Conservation (phyloP, 2,888 invertebrate species). For the Nymphalis c-album region DNA sequence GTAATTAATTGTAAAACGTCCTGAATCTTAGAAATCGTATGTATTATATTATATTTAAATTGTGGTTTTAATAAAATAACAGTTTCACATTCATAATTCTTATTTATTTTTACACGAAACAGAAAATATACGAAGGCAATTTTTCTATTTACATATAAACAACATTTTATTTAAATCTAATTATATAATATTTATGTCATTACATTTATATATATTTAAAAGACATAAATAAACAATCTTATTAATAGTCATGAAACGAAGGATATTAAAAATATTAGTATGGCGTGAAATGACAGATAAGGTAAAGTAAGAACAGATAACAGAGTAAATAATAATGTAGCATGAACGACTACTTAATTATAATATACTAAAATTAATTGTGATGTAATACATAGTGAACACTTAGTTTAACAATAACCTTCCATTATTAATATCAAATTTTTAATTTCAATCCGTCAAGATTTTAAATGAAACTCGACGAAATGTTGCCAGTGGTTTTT, state of each 20-base stretch:
- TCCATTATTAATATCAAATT: no score
- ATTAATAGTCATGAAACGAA: no score
- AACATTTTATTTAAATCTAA: background rate
- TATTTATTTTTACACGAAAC: slow-evolving; percentile 26
- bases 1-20: no score
- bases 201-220: slow-evolving; percentile 1
- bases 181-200: background rate
- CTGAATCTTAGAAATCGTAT: no score
- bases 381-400: background rate
- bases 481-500: no score
- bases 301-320: no score
- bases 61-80: slow-evolving; percentile 6
- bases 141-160: slow-evolving; percentile 16
- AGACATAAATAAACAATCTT: background rate
- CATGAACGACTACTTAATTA: background rate
- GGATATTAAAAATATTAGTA: no score
- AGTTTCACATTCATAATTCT: slow-evolving; percentile 13
- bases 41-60: no score
- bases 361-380: background rate
- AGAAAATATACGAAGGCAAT: slow-evolving; percentile 29
- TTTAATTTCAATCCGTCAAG: no score
- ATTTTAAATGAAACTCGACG: no score
- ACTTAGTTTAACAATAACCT: background rate
- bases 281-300: no score
- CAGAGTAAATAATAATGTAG: background rate